These are phyloP conservation scores for Euwallacea fornicatus DNA, from an alignment of 1,140 invertebrate genomes.

Conservation along the genomic window DNA sequence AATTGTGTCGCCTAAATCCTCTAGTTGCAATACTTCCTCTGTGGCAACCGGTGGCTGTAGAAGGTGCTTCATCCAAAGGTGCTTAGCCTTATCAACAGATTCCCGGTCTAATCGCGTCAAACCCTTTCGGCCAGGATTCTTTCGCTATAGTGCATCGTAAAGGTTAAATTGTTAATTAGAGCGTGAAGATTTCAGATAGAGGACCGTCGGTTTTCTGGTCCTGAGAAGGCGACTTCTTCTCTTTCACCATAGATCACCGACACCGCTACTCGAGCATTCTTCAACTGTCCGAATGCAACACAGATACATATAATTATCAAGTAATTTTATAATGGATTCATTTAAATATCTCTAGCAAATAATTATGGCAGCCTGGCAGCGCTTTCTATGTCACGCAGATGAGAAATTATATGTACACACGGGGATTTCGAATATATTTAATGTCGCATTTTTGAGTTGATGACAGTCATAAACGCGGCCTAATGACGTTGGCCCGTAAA, in stretches of 20 bases:
- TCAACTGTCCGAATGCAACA: not conserved
- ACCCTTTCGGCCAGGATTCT: not conserved
- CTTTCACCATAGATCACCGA: too few species aligned
- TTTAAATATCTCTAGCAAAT: slow-evolving; percentile 1
- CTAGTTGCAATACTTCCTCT: too few species aligned
- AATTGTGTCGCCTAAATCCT: too few species aligned
- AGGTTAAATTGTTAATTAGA: not conserved
- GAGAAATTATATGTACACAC: not conserved
- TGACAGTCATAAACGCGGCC: too few species aligned
- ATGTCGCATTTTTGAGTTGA: too few species aligned
- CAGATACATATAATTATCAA: not conserved
- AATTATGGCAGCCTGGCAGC: not conserved
- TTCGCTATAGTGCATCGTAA: not conserved
- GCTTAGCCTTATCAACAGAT: too few species aligned
- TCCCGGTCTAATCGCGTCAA: not conserved
- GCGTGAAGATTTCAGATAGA: not conserved
- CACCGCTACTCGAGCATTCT: too few species aligned
- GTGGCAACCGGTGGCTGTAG: too few species aligned
- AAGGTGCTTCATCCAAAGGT: too few species aligned
- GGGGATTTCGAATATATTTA: not conserved
- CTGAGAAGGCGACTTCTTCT: too few species aligned
- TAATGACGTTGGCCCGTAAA: too few species aligned
- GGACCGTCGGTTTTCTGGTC: not conserved
- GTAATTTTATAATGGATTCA: not conserved
- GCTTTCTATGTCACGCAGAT: slow-evolving; percentile 4